Percentiles rank a stretch among this genome's conserved stretches.
phyloP scores from a whole-genome alignment of 92 coral and sea anemone species.

The Pocillopora meandrina region DNA sequence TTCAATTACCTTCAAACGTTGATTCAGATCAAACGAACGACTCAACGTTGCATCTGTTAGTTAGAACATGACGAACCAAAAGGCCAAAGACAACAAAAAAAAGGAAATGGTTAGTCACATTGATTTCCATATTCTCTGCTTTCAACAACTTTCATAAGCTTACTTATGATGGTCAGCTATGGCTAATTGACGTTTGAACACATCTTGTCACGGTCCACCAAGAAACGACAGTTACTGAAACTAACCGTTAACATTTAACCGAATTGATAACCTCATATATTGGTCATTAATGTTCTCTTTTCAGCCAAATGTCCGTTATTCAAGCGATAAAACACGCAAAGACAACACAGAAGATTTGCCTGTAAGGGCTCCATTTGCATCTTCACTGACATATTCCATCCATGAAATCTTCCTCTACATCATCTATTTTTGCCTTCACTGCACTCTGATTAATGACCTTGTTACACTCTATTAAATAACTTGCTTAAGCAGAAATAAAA shows the following conservation, averaged over 20 bases:
- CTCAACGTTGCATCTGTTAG: too few relatives aligned
- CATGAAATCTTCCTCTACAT: background rate
- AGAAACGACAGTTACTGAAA: background rate
- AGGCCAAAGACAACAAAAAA: too few relatives aligned
- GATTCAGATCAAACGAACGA: too few relatives aligned
- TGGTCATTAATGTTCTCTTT: constrained; percentile 33
- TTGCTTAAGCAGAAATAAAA: too few relatives aligned
- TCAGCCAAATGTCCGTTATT: constrained; percentile 36
- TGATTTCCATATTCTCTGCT: too few relatives aligned
- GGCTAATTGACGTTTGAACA: too few relatives aligned
- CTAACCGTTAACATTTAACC: background rate
- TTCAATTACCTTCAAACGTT: too few relatives aligned
- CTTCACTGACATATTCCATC: background rate
- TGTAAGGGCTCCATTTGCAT: constrained; percentile 26
- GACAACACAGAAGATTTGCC: constrained; percentile 32
- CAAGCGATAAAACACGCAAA: constrained; percentile 25
- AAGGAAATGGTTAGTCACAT: too few relatives aligned
- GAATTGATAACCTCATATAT: constrained; percentile 1
- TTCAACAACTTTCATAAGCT: too few relatives aligned
- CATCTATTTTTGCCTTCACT: background rate
- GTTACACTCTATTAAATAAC: background rate
- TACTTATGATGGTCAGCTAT: too few relatives aligned
- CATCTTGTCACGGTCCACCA: background rate
- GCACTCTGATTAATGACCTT: background rate
- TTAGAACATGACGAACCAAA: too few relatives aligned